phyloP scores from a whole-genome alignment of 2,113 vertebrate species.

The Ictalurus punctatus region DNA sequence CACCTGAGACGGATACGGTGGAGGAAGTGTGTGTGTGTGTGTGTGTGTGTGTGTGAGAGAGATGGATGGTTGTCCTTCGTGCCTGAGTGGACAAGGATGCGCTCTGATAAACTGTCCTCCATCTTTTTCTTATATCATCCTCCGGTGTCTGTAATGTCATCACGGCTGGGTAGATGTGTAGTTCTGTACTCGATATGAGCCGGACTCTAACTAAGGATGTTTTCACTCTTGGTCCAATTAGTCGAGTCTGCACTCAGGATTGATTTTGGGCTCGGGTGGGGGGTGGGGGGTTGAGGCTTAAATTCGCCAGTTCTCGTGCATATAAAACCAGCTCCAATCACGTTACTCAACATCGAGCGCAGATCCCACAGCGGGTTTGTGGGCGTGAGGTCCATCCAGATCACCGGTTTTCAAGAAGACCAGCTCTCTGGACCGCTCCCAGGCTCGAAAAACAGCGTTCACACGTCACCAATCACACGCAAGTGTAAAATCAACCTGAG shows the following conservation, averaged over 20 bases:
- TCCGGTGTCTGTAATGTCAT: neutral
- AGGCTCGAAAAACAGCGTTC: no score
- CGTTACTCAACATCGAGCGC: no score
- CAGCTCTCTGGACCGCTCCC: no score
- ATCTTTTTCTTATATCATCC: neutral
- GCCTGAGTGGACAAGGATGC: neutral
- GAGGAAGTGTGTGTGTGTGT: neutral
- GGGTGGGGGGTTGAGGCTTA: neutral
- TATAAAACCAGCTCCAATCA: no score
- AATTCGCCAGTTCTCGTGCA: neutral
- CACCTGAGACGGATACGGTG: neutral
- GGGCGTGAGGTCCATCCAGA: no score
- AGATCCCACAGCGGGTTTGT: no score
- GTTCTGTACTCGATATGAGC: neutral
- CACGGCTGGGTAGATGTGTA: neutral
- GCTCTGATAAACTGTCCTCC: constrained; percentile 22
- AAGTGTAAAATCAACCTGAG: no score
- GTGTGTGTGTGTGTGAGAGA: neutral
- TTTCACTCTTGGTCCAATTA: neutral
- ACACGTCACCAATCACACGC: no score
- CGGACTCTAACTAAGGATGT: no score
- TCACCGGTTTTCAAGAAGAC: no score
- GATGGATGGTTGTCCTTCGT: neutral
- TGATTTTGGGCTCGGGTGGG: neutral
- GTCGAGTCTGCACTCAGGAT: neutral